phyloP scores from a whole-genome alignment of 2,888 invertebrate species.

The Teleiodes luculella region DNA sequence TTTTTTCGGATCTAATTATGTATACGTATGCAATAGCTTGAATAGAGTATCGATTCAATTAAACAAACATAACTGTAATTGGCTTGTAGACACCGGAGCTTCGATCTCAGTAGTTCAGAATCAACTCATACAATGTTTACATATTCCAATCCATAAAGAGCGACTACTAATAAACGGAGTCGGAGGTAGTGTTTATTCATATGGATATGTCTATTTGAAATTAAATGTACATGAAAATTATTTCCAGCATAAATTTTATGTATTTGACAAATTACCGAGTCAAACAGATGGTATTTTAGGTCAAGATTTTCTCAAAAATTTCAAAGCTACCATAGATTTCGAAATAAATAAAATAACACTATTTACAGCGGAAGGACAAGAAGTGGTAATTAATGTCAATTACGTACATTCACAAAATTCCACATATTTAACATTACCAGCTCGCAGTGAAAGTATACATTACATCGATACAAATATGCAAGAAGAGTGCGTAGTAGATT shows the following conservation, averaged over 20 bases:
- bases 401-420: background rate
- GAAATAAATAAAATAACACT: background rate
- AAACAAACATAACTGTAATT: background rate
- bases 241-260: conserved; percentile 13
- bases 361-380: background rate
- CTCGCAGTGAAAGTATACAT: conserved; percentile 23
- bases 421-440: conserved; percentile 11
- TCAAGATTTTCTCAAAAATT: conserved; percentile 3
- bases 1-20: conserved; percentile 1
- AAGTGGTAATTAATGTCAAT: background rate
- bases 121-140: background rate
- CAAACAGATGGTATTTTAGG: conserved; percentile 13
- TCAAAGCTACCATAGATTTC: background rate
- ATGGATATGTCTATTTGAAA: conserved; percentile 10
- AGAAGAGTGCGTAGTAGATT: conserved; percentile 21
- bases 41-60: background rate
- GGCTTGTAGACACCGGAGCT: background rate
- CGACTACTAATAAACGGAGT: background rate
- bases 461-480: conserved; percentile 14
- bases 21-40: background rate
- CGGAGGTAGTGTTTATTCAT: conserved; percentile 6
- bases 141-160: background rate
- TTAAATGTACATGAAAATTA: background rate
- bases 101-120: background rate
- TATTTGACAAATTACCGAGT: conserved; percentile 8